These are phyloP conservation scores for Caenorhabditis parvicauda DNA, from an alignment of 2,888 invertebrate genomes.

Conservation along the genomic window DNA sequence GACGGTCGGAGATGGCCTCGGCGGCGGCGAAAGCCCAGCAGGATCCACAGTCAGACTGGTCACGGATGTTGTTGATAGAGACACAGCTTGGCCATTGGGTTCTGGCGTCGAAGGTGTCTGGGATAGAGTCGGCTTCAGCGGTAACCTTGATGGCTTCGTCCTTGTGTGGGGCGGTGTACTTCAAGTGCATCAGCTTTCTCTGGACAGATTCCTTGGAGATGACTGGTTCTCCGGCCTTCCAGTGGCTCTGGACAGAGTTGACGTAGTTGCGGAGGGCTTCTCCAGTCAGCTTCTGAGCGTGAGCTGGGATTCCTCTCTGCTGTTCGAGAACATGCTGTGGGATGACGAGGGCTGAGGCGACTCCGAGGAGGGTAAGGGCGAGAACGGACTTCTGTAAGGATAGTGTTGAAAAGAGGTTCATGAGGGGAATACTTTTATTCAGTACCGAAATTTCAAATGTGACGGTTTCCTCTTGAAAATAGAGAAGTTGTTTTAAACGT, in stretches of 20 bases:
- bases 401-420: too few relatives aligned
- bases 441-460: too few relatives aligned
- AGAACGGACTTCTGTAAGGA: too few relatives aligned
- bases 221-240: conserved; percentile 24
- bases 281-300: conserved; percentile 15
- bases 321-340: conserved; percentile 9
- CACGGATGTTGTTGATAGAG: conserved; percentile 25
- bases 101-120: conserved; percentile 29
- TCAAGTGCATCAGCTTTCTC: conserved; percentile 27
- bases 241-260: conserved; percentile 31
- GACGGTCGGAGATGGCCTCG: conserved; percentile 66
- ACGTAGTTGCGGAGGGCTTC: conserved; percentile 31
- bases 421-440: too few relatives aligned
- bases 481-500: too few relatives aligned
- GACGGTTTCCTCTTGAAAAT: too few relatives aligned
- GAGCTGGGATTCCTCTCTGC: conserved; percentile 3
- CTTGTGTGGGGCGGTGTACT: conserved; percentile 19
- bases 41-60: conserved; percentile 68
- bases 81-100: conserved; percentile 26
- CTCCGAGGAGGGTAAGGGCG: conserved; percentile 6
- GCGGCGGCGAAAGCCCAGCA: conserved; percentile 74
- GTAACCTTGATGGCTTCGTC: conserved; percentile 19
- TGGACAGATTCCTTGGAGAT: conserved; percentile 17
- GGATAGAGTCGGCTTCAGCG: conserved; percentile 11
- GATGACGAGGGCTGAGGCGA: conserved; percentile 11